A percentile compares a stretch with the other conserved stretches of the same genome.
Conservation (phyloP, 1,140 invertebrate species). For the Ceratosolen solmsi region DNA sequence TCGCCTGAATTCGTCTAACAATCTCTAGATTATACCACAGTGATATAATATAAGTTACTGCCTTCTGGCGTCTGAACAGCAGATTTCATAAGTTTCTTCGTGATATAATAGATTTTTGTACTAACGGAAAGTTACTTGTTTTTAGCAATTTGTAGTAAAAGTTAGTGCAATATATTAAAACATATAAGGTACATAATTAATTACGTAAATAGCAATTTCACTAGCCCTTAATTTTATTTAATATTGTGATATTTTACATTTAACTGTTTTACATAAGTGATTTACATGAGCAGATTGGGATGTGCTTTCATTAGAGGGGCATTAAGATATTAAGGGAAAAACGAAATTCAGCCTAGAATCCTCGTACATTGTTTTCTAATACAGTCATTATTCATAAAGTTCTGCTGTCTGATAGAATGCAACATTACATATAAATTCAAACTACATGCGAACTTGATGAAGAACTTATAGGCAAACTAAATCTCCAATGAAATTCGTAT, state of each 20-base stretch:
- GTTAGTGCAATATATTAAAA: too few relatives aligned
- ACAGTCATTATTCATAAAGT: background rate
- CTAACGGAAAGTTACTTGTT: too few relatives aligned
- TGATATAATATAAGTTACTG: too few relatives aligned
- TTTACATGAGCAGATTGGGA: background rate
- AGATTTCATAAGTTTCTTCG: too few relatives aligned
- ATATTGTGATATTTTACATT: background rate
- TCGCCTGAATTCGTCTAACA: too few relatives aligned
- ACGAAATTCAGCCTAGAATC: background rate
- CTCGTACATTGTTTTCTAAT: background rate
- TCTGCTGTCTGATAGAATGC: background rate
- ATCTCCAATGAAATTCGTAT: background rate
- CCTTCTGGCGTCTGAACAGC: too few relatives aligned
- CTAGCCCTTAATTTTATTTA: background rate
- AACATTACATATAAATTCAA: slow-evolving; percentile 8
- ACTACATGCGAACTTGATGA: slow-evolving; percentile 13
- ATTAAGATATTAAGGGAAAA: background rate
- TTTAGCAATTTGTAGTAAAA: too few relatives aligned
- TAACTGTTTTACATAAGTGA: background rate
- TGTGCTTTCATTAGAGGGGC: background rate
- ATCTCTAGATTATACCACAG: too few relatives aligned
- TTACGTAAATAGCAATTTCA: background rate
- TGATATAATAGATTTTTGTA: too few relatives aligned
- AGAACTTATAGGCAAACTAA: slow-evolving; percentile 24
- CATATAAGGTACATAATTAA: too few relatives aligned